Percentiles rank a stretch among this genome's conserved stretches.
These are phyloP conservation scores for Brotula barbata DNA, from an alignment of 2,797 vertebrate genomes.

Conservation along the genomic window DNA sequence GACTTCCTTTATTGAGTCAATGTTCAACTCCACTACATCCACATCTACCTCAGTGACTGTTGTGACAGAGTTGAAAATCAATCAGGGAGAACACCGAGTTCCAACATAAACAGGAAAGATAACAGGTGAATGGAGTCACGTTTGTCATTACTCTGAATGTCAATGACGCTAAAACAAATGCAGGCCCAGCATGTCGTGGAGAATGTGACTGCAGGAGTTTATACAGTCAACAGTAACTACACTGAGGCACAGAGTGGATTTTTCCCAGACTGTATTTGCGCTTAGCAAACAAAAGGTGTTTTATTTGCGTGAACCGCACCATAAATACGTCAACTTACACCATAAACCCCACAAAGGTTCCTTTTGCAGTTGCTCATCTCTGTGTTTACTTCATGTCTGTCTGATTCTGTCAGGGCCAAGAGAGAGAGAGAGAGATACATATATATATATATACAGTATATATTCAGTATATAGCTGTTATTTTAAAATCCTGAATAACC, in stretches of 20 bases:
- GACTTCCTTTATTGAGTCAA: constrained; percentile 65
- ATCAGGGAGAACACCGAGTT: constrained; percentile 9
- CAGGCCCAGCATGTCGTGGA: background rate
- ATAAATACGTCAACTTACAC: background rate
- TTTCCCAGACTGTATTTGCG: background rate
- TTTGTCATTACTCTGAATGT: background rate
- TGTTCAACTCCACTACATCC: constrained; percentile 48
- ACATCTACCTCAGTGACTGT: constrained; percentile 17
- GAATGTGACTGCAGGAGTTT: too few species aligned
- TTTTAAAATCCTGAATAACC: too few species aligned
- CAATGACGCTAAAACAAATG: background rate
- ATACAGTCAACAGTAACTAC: too few species aligned
- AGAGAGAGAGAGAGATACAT: too few species aligned
- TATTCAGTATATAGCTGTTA: too few species aligned
- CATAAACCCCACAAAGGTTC: background rate
- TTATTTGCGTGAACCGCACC: background rate
- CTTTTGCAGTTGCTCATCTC: background rate
- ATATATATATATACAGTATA: too few species aligned
- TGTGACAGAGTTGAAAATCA: constrained; percentile 35
- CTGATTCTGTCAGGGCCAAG: too few species aligned
- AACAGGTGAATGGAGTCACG: background rate
- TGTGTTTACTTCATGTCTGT: constrained; percentile 3
- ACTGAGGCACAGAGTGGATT: background rate
- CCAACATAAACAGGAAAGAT: background rate
- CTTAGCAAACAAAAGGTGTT: background rate